Conservation (phyloP, 2,113 vertebrate genomes). For the Acanthisitta chloris region DNA sequence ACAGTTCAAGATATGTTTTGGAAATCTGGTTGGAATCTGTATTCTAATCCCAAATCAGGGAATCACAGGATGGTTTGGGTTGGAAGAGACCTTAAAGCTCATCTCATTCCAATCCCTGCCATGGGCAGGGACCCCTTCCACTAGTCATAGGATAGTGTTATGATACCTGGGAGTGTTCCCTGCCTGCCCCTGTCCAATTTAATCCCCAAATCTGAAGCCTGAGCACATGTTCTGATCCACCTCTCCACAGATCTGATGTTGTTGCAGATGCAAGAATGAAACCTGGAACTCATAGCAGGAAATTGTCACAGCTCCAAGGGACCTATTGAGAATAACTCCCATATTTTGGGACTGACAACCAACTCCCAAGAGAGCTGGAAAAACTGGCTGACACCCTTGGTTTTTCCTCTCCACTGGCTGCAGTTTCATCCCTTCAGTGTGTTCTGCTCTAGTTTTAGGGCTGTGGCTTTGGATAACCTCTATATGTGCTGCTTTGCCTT, state of each 20-base stretch:
- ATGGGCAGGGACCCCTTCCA: background rate
- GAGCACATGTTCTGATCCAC: background rate
- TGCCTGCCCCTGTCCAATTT: background rate
- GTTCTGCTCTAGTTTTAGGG: background rate
- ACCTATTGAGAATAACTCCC: background rate
- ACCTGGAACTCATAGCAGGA: background rate
- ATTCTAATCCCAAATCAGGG: background rate
- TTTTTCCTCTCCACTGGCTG: background rate
- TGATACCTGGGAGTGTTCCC: background rate
- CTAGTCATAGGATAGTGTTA: background rate
- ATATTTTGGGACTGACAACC: background rate
- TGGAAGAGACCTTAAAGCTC: background rate
- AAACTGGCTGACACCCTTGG: background rate
- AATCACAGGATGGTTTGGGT: background rate
- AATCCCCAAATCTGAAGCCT: background rate
- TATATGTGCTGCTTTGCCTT: constrained; percentile 40
- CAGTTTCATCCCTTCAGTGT: background rate
- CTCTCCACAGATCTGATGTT: background rate
- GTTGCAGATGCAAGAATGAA: background rate
- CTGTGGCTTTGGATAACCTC: constrained; percentile 48
- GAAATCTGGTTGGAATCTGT: background rate
- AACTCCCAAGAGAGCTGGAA: background rate
- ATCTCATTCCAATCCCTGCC: background rate
- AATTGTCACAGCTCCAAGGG: background rate
- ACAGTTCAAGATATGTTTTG: background rate